These are phyloP conservation scores for Papilio machaon DNA, from an alignment of 1,140 invertebrate species.

Conservation along the genomic window DNA sequence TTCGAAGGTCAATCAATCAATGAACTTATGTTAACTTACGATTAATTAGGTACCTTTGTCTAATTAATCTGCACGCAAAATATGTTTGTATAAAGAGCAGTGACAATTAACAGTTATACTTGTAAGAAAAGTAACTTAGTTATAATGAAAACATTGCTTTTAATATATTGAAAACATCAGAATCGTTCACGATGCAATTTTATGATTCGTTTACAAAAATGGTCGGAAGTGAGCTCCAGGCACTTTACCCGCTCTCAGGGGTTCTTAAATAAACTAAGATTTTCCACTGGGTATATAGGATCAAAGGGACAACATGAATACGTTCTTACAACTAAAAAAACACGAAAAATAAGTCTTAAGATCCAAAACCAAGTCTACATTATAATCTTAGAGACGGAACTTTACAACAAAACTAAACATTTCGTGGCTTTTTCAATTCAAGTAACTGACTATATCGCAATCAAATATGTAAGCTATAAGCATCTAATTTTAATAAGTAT, in stretches of 20 bases:
- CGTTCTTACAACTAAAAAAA: not conserved
- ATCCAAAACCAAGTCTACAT: no score
- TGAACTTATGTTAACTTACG: not conserved
- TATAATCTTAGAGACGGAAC: no score
- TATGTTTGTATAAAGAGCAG: no score
- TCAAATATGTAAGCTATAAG: no score
- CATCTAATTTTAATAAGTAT: no score
- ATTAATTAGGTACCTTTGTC: not conserved
- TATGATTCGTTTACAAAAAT: conserved; percentile 32
- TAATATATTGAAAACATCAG: conserved; percentile 23
- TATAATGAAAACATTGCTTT: not conserved
- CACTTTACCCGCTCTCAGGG: not conserved
- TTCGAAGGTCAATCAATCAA: conserved; percentile 1
- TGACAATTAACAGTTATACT: no score
- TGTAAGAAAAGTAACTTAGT: no score
- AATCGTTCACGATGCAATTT: conserved; percentile 14
- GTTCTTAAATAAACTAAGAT: conserved; percentile 38
- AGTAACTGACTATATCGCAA: no score
- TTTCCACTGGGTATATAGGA: not conserved
- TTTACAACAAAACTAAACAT: no score
- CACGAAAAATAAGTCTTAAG: not conserved
- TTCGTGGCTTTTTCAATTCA: no score
- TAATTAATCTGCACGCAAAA: not conserved
- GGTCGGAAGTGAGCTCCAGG: conserved; percentile 30
- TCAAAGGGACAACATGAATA: conserved; percentile 25